Evolutionary conservation across 2,113 vertebrate species (phyloP).

Genomic region (Chaetorhynchus papuensis): DNA sequence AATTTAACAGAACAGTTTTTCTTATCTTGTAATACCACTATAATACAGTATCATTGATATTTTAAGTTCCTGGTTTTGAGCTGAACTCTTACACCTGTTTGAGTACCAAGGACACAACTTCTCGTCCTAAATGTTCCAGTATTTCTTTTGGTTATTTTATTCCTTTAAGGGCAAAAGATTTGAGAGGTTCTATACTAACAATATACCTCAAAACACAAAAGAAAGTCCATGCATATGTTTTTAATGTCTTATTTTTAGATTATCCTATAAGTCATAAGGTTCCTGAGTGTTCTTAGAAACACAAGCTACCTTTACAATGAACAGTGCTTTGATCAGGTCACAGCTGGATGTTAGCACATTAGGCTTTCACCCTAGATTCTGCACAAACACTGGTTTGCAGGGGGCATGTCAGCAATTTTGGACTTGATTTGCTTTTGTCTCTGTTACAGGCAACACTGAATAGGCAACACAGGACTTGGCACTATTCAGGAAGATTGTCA

Average conservation of each 20-base stretch:
- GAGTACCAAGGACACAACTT: background rate
- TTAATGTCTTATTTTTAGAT: background rate
- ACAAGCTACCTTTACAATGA: conserved; percentile 19
- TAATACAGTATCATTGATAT: background rate
- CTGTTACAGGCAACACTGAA: conserved; percentile 13
- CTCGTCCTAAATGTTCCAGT: background rate
- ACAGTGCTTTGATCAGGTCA: conserved; percentile 20
- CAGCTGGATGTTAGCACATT: conserved; percentile 20
- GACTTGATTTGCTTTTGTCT: background rate
- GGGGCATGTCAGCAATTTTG: conserved; percentile 7
- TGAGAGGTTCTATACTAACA: background rate
- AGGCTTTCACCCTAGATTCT: background rate
- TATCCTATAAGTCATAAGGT: background rate
- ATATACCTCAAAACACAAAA: conserved; percentile 1
- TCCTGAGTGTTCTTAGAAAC: conserved; percentile 10
- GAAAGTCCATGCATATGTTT: background rate
- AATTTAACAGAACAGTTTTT: background rate
- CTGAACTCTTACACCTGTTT: background rate
- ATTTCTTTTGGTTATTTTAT: background rate
- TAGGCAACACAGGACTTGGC: conserved; percentile 23
- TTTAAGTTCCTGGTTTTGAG: background rate
- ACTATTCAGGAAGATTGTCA: background rate
- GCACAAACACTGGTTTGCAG: background rate
- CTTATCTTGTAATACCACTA: background rate
- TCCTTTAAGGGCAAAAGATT: background rate